Conservation (phyloP, 2,888 invertebrate genomes). For the Trachelus stipa region DNA sequence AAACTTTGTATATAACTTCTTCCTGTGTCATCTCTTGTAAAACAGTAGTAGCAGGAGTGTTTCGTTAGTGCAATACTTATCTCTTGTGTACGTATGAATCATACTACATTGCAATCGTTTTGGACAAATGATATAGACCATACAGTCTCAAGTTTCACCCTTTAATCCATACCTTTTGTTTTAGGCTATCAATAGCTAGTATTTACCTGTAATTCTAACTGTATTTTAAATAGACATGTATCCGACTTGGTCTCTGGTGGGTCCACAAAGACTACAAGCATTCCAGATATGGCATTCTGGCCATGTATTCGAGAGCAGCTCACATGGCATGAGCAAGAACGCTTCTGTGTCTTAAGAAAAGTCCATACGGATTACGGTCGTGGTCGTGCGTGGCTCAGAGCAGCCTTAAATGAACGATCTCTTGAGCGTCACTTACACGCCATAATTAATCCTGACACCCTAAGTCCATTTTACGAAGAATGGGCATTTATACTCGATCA, state of each 20-base stretch:
- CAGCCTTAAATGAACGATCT: constrained; percentile 91
- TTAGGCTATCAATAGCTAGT: too few species aligned
- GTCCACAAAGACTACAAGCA: constrained; percentile 61
- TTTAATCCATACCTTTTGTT: neutral
- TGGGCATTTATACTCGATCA: constrained; percentile 87
- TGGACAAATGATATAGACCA: neutral
- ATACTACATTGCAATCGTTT: neutral
- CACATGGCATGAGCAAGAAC: constrained; percentile 88
- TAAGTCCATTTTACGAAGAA: constrained; percentile 77
- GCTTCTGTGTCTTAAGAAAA: constrained; percentile 79
- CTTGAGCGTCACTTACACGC: constrained; percentile 75
- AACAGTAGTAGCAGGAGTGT: neutral
- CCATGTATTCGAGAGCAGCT: constrained; percentile 82
- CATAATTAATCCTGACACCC: constrained; percentile 45
- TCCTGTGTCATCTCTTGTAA: neutral
- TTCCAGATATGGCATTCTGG: constrained; percentile 76
- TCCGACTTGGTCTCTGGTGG: constrained; percentile 77
- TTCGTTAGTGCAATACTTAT: too few species aligned
- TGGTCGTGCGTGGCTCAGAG: constrained; percentile 89
- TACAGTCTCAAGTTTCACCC: neutral
- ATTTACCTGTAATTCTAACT: neutral
- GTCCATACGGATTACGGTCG: constrained; percentile 83
- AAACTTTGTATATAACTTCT: neutral
- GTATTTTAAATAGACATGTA: constrained; percentile 74
- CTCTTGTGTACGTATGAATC: too few species aligned